Evolutionary conservation across 2,113 vertebrate species (phyloP), one percentile per base, ranked within the genome.

Genomic region (Elgaria multicarinata): DNA sequence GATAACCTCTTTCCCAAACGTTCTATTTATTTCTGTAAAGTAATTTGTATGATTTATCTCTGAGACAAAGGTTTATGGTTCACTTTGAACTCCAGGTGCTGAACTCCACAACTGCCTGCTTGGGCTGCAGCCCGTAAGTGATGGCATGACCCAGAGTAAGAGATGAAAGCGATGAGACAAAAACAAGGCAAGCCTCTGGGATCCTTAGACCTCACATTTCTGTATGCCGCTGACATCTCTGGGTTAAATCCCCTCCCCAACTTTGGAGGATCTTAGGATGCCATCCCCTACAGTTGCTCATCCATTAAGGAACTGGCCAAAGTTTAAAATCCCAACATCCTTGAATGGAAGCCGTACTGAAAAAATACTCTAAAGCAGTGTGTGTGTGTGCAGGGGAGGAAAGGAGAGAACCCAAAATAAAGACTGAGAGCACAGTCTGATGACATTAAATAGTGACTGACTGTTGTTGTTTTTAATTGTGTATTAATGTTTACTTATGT

Each of bases 41-140:
- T 94, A 95, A 97, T 97, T 96, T 97, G 96, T 96, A 96, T 96
- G 96, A 96, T 97, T 97, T 96, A 97, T 97, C 95, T 96, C 92
- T 93, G 91, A 87, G 95, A 95, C 94, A 87, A 93, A 96, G 92
- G 96, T 96, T 97, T 96, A 96, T 94, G 94, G 95, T 91, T 97
- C 96, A 96, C 96, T 96, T 96, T 96, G 96, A 96, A 96, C 96
- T 96, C 95, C 92, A 93, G 95, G 95, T 96, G 96, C 96, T 96
- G 96, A 95, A 96, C 96, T 96, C 96, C 92, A 92, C 77, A 93
- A 95, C 93, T 95, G 95, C 96, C 95, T 95, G 93, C 95, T 96
- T 93, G 93, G 95, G 94, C 93, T 93, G 95, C 95, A 94, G 95
- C 91, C 0, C 80, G 69, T 96, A 96, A 96, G 96, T 95, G 96